A percentile compares a stretch with the other conserved stretches of the same genome.
These are phyloP conservation scores for Lumbricus terrestris DNA, from an alignment of 2,888 invertebrate species.

Conservation along the genomic window DNA sequence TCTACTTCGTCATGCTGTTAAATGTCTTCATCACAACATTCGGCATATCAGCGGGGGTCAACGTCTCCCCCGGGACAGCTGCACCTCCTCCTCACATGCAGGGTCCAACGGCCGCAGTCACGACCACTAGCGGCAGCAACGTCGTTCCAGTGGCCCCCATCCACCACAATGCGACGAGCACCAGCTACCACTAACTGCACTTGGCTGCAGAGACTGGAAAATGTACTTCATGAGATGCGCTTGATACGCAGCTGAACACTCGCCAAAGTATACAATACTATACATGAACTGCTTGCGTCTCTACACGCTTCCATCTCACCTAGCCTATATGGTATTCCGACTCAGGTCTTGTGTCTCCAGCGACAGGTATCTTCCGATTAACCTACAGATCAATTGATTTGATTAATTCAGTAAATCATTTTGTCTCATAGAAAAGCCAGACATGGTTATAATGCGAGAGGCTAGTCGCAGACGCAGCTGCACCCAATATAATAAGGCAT, in stretches of 20 bases:
- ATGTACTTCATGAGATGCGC: neutral
- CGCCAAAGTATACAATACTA: too few species aligned
- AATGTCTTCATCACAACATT: constrained; percentile 44
- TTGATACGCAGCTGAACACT: neutral
- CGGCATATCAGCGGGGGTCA: constrained; percentile 40
- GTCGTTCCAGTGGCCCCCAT: neutral
- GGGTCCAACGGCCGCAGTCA: constrained; percentile 4
- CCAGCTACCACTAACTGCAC: neutral
- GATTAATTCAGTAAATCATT: too few species aligned
- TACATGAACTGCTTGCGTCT: neutral
- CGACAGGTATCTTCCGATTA: neutral
- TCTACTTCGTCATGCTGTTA: constrained; percentile 42
- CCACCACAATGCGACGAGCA: neutral
- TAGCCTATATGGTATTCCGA: neutral
- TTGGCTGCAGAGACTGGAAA: neutral
- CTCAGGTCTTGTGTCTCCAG: neutral
- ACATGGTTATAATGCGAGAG: too few species aligned
- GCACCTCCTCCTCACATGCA: neutral
- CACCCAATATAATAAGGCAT: neutral
- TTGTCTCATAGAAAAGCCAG: too few species aligned
- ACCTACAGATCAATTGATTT: neutral
- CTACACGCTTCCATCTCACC: neutral
- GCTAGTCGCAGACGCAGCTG: too few species aligned
- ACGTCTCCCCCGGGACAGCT: constrained; percentile 21
- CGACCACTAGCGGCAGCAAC: neutral